Conservation (phyloP, 2,113 vertebrate genomes). For the Perca fluviatilis region DNA sequence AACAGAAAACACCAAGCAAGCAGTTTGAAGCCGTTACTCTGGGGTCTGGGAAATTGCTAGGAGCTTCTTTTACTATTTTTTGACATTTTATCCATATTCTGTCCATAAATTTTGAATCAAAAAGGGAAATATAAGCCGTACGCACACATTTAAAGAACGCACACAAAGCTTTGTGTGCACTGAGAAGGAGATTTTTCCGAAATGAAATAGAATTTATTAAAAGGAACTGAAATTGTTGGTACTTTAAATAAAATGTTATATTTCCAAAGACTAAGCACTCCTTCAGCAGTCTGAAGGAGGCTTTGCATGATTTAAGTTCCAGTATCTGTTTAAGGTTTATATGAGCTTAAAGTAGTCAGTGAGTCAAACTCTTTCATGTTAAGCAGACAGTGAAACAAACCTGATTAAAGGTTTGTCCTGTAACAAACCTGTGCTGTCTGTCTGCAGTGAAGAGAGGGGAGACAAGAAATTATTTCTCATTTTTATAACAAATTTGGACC, state of each 20-base stretch:
- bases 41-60: background rate
- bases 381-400: background rate
- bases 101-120: background rate
- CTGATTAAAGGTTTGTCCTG: background rate
- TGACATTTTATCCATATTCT: background rate
- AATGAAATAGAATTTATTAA: background rate
- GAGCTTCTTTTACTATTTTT: background rate
- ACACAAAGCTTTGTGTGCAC: background rate
- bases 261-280: background rate
- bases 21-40: background rate
- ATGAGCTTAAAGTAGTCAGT: background rate
- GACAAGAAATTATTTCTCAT: too few relatives aligned
- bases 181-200: background rate
- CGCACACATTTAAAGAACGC: background rate
- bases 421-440: background rate
- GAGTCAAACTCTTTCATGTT: background rate
- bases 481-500: background rate
- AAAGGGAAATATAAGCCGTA: background rate
- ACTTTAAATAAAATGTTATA: background rate
- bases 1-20: background rate
- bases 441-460: background rate
- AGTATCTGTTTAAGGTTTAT: background rate
- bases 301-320: background rate
- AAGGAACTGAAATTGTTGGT: background rate
- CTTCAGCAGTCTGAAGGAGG: background rate